phyloP scores from a whole-genome alignment of 2,113 vertebrate species.

The Stegostoma tigrinum region DNA sequence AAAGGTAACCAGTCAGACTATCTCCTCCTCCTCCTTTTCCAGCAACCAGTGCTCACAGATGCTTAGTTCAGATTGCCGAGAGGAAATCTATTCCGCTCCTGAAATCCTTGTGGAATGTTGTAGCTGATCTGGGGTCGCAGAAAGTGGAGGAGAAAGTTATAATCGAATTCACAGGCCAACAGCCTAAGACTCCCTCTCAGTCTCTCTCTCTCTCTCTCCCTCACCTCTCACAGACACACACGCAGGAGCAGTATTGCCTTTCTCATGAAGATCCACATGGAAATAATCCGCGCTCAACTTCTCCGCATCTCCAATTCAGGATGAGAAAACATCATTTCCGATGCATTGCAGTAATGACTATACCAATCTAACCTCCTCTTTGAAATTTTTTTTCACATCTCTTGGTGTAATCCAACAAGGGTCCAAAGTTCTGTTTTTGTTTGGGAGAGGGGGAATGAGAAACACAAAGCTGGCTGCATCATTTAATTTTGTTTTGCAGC shows the following conservation, averaged over 20 bases:
- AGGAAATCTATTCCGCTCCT: constrained; percentile 4
- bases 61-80: background rate
- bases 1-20: background rate
- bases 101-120: constrained; percentile 12
- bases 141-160: background rate
- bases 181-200: background rate
- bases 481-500: no score
- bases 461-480: no score
- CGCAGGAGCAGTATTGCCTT: background rate
- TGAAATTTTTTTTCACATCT: background rate
- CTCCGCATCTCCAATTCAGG: background rate
- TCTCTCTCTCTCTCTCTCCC: background rate
- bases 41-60: background rate
- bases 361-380: background rate
- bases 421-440: background rate
- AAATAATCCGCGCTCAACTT: background rate
- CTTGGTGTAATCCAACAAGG: background rate
- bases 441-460: no score
- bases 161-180: background rate
- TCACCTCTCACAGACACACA: background rate
- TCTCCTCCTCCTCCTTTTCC: background rate
- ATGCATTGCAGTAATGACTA: background rate
- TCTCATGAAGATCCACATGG: background rate
- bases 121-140: background rate
- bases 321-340: background rate